Base-by-base conservation (phyloP, 1,140 invertebrate genomes). In the Triops cancriformis region DNA sequence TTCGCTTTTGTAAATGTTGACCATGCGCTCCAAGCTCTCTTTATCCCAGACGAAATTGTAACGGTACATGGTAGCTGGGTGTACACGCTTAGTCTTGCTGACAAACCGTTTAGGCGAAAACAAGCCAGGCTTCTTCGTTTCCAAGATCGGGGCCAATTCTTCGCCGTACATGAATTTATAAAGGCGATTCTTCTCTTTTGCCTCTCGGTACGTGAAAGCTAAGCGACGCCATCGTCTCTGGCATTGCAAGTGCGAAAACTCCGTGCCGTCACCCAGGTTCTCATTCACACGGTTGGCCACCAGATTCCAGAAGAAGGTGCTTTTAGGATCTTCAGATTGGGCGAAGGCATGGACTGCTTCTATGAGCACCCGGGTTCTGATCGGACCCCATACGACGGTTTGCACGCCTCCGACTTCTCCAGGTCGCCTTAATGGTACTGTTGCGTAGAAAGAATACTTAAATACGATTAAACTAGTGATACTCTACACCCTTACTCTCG, bases 81-180 rank as follows among this genome's bases (percentile, higher is more conserved):
- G 51, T n/a, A 64, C 51, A 23, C 51, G 51, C 7, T 64, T 64
- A 0, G 51, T 64, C 51, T 64, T 64, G 51, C 51, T 64, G 51
- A 64, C 51, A 64, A 64, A 64, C 5, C 51, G 51, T 23, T 64
- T 64, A 64, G 51, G 51, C 9, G 51, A 64, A 64, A 64, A 64
- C 23, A 64, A 64, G 51, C 51, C 51, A 23, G 51, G 51, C 14
- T 64, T 64, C 14, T 64, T 64, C 5, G 51, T 64, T 64, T 64
- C 51, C 51, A 64, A 64, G 18, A 64, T 64, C 23, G 51, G 51
- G 23, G 51, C 51, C 5, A 64, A 14, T 23, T 64, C 51, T 23
- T 64, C 51, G 14, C 51, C 51, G 51, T 64, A 64, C 51, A 64
- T 64, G 51, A 64, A 64, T 64, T 64, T 64, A 18, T 64, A 64